These are phyloP conservation scores for Diaperis boleti DNA, from an alignment of 2,888 invertebrate genomes.

Conservation along the genomic window DNA sequence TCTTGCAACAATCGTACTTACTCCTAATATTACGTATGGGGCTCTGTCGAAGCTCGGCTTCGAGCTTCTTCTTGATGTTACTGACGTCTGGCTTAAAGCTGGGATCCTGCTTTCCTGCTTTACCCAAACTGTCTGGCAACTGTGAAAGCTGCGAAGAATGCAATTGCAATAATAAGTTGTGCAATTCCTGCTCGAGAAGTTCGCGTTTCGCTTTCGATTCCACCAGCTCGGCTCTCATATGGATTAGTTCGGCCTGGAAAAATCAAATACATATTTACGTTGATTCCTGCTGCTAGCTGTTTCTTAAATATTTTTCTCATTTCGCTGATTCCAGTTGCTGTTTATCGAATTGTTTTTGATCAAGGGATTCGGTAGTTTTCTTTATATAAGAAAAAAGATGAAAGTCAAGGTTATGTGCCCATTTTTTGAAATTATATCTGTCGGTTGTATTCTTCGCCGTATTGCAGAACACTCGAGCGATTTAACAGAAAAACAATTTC, in stretches of 20 bases:
- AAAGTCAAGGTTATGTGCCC: no score
- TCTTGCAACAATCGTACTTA: slow-evolving; percentile 38
- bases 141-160: slow-evolving; percentile 73
- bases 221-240: slow-evolving; percentile 79
- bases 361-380: no score
- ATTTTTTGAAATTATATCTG: no score
- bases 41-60: slow-evolving; percentile 64
- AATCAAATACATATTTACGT: slow-evolving; percentile 15
- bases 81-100: slow-evolving; percentile 64
- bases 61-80: slow-evolving; percentile 65
- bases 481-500: no score
- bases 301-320: no score
- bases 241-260: slow-evolving; percentile 81
- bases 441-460: no score
- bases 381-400: no score
- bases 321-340: no score
- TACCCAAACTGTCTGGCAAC: slow-evolving; percentile 63
- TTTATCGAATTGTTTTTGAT: no score
- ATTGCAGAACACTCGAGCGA: no score
- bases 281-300: no score
- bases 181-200: slow-evolving; percentile 73
- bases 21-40: slow-evolving; percentile 60
- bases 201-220: slow-evolving; percentile 75
- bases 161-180: slow-evolving; percentile 72
- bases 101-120: slow-evolving; percentile 61